Base-by-base conservation (phyloP, 2,113 vertebrate genomes). In the Natator depressus region DNA sequence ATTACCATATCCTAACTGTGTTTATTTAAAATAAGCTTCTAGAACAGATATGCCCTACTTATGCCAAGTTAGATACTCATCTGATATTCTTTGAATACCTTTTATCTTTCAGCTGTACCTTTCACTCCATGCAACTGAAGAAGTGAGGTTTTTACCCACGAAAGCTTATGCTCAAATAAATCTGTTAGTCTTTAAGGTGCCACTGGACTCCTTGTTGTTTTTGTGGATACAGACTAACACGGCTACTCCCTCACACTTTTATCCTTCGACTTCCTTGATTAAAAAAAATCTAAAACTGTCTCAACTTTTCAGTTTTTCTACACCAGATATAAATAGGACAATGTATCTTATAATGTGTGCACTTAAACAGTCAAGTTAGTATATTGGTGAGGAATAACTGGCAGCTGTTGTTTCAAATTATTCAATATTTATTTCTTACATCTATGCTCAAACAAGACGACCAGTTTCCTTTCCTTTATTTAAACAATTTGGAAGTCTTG, bases 21-120 rank as follows among this genome's bases (percentile, higher is more conserved):
- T 91, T 94, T 89, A 19, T 79, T 85, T 80, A 82, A 97, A 96
- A 91, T 57, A 93, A 94, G 81, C n/a, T 88, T 72, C 85, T 87
- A 54, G 22, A 95, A 88, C 12, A 85, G 83, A 46, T 92, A 91
- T 79, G 96, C 13, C 90, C 85, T 93, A 85, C 65, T 88, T 95
- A 92, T 94, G 94, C 81, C 94, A 96, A 57, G 82, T 89, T 87
- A 65, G 27, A 94, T 54, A 0, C 6, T 50, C 89, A 85, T 69
- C 90, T 87, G 72, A 88, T 93, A 82, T 78, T 78, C 87, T 92
- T 2, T 20, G 51, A 91, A 29, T 72, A 25, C n/a, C 91, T 91
- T 88, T 85, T 35, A 91, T 59, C 57, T 31, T n/a, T 31, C 42
- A 42, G 42, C 42, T 42, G 42, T 42, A 42, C 5, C 42, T 42